These are phyloP conservation scores for Cavia porcellus DNA, from an alignment of 2,113 vertebrate species.

Conservation along the genomic window DNA sequence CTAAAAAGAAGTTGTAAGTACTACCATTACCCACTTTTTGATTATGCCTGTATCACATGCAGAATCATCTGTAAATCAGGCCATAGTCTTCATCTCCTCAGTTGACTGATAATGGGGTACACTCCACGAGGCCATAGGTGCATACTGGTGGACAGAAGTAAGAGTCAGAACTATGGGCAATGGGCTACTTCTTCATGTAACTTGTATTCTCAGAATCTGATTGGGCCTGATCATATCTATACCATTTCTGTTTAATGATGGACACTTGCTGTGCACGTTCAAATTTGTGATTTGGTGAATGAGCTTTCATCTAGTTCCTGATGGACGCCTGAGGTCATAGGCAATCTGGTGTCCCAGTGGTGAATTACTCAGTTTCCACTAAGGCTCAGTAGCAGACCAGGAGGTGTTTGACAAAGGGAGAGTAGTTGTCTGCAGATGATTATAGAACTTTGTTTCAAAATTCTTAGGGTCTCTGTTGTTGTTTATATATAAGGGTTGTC, in stretches of 20 bases:
- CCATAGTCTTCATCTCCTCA: neutral
- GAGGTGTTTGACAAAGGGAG: neutral
- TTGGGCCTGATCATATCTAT: neutral
- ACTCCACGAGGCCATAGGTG: neutral
- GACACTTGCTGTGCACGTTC: neutral
- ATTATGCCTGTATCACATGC: neutral
- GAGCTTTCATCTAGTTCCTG: neutral
- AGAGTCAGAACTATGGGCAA: neutral
- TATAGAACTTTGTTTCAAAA: neutral
- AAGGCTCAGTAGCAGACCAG: neutral
- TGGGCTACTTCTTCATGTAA: neutral
- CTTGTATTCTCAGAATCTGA: neutral
- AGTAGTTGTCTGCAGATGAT: neutral
- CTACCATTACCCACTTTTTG: neutral
- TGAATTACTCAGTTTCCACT: neutral
- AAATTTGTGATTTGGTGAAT: neutral
- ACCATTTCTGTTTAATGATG: neutral
- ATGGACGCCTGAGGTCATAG: neutral
- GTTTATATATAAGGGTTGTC: neutral
- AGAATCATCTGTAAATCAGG: neutral
- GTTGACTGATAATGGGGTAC: neutral
- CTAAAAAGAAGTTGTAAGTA: neutral
- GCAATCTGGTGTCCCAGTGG: neutral
- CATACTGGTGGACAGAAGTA: neutral
- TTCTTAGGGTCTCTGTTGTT: neutral